phyloP scores from a whole-genome alignment of 2,797 vertebrate genomes.

The Poeciliopsis paucimaculata region DNA sequence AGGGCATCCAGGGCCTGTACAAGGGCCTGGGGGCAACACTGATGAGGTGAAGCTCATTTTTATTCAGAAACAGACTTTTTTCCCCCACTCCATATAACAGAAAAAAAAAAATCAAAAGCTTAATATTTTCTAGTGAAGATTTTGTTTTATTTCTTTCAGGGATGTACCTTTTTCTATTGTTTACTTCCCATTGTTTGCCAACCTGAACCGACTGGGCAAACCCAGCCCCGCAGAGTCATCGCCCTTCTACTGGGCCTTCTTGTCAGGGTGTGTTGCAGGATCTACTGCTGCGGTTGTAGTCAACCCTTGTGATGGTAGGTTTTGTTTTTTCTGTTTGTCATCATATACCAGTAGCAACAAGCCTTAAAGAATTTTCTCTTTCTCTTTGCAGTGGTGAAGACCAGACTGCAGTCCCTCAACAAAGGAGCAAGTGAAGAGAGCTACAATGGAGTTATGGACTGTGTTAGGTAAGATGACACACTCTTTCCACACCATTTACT shows the following conservation, averaged over 20 bases:
- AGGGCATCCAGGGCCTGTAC: slow-evolving; percentile 86
- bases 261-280: slow-evolving; percentile 84
- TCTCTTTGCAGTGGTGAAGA: slow-evolving; percentile 82
- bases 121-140: background rate
- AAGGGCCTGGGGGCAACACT: slow-evolving; percentile 86
- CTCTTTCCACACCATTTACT: background rate
- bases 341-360: background rate
- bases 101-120: background rate
- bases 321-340: background rate
- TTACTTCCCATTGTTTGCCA: slow-evolving; percentile 87
- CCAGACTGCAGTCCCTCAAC: slow-evolving; percentile 84
- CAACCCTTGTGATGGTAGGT: slow-evolving; percentile 86
- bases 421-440: slow-evolving; percentile 84
- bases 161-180: slow-evolving; percentile 87
- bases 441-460: slow-evolving; percentile 84
- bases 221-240: slow-evolving; percentile 64
- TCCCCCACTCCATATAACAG: background rate
- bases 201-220: slow-evolving; percentile 82
- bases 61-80: fast-evolving
- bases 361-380: background rate
- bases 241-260: slow-evolving; percentile 85
- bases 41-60: slow-evolving; percentile 74
- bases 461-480: slow-evolving; percentile 69
- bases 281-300: slow-evolving; percentile 84
- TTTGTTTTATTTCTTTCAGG: slow-evolving; percentile 58